Base-by-base conservation (phyloP, 2,797 vertebrate species). In the Petrocephalus schoutedeni region DNA sequence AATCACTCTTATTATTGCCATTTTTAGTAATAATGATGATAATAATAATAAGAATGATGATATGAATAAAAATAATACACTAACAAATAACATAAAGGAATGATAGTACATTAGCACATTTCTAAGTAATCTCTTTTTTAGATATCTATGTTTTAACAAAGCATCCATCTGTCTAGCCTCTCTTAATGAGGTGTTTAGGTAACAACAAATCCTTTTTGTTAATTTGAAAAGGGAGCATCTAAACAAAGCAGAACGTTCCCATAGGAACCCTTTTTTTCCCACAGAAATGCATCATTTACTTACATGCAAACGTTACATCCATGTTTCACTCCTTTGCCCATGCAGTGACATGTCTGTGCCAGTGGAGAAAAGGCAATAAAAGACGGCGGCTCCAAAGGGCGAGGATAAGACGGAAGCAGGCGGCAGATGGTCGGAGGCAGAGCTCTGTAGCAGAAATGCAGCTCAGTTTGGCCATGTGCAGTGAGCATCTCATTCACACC, bases 391-490 rank as follows among this genome's bases (percentile, higher is more conserved):
- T 64, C 28, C 45, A 80, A 56, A 88, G 88, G 58, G 71, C n/a
- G 57, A 83, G 57, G 28, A 85, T 21, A 87, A 21, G 82, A 89
- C 53, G 64, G 82, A 41, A 74, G 80, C 28, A 83, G 53, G 67
- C 45, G 21, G 86, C 87, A 89, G 88, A 90, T 90, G 86, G 64
- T 89, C 85, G 56, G 58, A 84, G 51, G 71, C 57, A 41, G 56
- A 67, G 87, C 59, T 77, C 53, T 88, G 23, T 89, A 87, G 87
- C 21, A 87, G 91, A 89, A 89, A 80, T 89, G 88, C 86, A 92
- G 91, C 93, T 91, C 89, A 88, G 91, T 86, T 82, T 88, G 90
- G 94, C 94, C 94, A 95, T 94, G 94, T 89, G 94, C 92, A 93
- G 93, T 93, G 94, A 94, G 91, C 10, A 56, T 88, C 88, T 90